Conservation (phyloP, 2,113 vertebrate species). For the cattle (Bos taurus) region DNA sequence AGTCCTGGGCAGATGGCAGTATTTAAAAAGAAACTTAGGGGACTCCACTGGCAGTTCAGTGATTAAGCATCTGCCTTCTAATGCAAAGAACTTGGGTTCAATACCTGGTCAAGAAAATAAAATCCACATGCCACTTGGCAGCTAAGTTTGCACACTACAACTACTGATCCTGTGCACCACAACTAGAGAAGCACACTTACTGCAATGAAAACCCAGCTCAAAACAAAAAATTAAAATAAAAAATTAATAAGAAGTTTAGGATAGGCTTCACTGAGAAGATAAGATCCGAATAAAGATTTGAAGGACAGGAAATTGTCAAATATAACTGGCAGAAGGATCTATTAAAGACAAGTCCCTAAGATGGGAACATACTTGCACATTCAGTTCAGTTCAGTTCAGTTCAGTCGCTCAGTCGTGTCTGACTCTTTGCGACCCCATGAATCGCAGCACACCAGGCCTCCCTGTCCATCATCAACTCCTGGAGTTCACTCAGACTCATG, state of each 20-base stretch:
- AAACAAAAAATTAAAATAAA: neutral
- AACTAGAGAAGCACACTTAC: neutral
- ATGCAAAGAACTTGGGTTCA: neutral
- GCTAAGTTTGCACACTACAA: neutral
- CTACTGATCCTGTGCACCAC: neutral
- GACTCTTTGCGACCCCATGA: too few species aligned
- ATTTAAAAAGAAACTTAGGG: neutral
- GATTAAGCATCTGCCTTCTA: neutral
- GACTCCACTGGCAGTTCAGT: neutral
- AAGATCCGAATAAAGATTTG: neutral
- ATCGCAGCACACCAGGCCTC: too few species aligned
- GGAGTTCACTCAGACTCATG: too few species aligned
- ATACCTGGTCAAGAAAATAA: neutral
- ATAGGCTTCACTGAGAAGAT: neutral
- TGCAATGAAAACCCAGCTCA: neutral
- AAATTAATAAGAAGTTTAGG: neutral
- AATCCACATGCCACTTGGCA: neutral
- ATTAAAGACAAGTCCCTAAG: neutral
- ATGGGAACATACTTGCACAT: neutral
- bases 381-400: neutral
- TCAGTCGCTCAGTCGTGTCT: too few species aligned
- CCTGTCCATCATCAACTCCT: too few species aligned
- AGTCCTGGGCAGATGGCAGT: neutral
- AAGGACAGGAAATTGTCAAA: neutral
- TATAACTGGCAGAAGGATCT: neutral